Evolutionary conservation across 2,113 vertebrate species (phyloP), one percentile per base, ranked within the genome.

Genomic region (Neodontobutis hainanensis): DNA sequence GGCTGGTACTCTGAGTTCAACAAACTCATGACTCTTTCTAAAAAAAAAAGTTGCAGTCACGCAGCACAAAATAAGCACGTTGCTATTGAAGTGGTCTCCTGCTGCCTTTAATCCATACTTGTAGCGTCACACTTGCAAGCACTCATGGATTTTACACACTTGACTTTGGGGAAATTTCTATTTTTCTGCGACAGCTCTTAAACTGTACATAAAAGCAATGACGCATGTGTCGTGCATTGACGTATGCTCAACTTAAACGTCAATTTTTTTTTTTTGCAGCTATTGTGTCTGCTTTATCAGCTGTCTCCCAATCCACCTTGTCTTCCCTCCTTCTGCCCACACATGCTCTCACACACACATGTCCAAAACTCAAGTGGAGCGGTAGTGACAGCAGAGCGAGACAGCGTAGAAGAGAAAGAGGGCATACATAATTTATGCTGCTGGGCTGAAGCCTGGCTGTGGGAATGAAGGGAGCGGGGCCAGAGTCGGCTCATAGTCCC

Each of bases 391-490:
- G 52, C 12, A 60, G 38, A 65, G 45, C 42, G 60, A 35, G 63
- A 46, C 44, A 49, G 32, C 38, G 62, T 48, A 44, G 34, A 32
- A 43, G 44, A 65, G 47, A 78, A 82, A 65, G 70, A 66, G 57
- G 61, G 0, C 70, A 83, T 84, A 42, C 63, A 86, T 75, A 36
- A 89, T 86, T 88, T 75, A 88, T 62, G 27, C 55, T 63, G 44
- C 60, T 8, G 2, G 67, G 70, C 47, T 82, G 55, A 11, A 66
- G 63, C 60, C 68, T 65, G 56, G 72, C 51, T 67, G 14, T 72
- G 65, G 48, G 68, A 61, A 40, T 9, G 6, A 42, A 53, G 27
- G 44, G 14, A 78, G 57, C 65, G 63, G 68, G 70, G 75, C 61
- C 63, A 76, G 65, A 84, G 75, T 62, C 72, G 64, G n/a, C 32